Evolutionary conservation across 1,140 invertebrate species (phyloP).

Genomic region (Brachionus manjavacas): DNA sequence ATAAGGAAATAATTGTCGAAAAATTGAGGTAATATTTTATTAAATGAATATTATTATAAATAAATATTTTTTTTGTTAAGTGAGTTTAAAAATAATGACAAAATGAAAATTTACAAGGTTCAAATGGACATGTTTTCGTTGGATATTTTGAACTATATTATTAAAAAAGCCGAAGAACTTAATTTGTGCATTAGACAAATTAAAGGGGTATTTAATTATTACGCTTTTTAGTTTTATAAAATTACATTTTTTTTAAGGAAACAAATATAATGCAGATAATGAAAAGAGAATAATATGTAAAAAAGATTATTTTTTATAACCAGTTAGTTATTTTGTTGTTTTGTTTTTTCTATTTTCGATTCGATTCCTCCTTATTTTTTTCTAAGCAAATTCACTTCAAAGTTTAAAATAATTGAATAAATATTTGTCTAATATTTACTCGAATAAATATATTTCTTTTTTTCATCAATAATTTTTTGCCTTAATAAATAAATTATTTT

Average conservation of each 20-base stretch:
- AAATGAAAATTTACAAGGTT: conserved; percentile 23
- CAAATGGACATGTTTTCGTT: conserved; percentile 17
- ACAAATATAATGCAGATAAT: conserved; percentile 14
- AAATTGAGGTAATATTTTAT: conserved; percentile 21
- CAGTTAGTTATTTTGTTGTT: not conserved
- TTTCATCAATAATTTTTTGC: too few relatives aligned
- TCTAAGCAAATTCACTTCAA: not conserved
- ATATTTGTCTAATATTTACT: not conserved
- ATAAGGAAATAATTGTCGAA: conserved; percentile 7
- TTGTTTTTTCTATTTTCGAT: not conserved
- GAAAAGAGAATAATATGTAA: not conserved
- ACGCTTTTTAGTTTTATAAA: too few relatives aligned
- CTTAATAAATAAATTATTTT: too few relatives aligned
- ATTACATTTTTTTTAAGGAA: not conserved
- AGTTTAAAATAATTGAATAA: not conserved
- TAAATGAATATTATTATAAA: not conserved
- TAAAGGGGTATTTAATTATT: conserved; percentile 8
- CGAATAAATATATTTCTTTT: too few relatives aligned
- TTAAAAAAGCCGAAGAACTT: conserved; percentile 26
- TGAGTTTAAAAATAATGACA: conserved; percentile 22
- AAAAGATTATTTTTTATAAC: not conserved
- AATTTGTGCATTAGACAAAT: not conserved
- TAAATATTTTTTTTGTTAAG: not conserved
- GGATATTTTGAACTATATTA: conserved; percentile 22
- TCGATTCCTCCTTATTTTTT: not conserved